phyloP scores from a whole-genome alignment of 2,113 vertebrate species.

The Nesoenas mayeri region DNA sequence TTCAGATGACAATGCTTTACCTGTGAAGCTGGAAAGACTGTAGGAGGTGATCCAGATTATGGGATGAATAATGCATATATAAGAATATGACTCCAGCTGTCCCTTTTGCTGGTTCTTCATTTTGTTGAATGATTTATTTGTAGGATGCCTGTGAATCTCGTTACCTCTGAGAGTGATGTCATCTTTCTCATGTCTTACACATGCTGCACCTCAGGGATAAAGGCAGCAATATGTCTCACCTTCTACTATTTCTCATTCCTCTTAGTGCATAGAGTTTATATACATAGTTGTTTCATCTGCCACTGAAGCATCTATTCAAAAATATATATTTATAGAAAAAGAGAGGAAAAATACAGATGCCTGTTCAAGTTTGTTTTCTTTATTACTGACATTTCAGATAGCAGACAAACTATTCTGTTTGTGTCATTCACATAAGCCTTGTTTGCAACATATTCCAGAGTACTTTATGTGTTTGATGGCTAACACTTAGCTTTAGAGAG shows the following conservation, averaged over 20 bases:
- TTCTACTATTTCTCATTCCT: background rate
- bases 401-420: background rate
- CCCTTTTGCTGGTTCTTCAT: background rate
- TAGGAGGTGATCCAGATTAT: background rate
- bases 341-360: background rate
- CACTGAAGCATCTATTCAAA: background rate
- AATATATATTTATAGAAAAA: background rate
- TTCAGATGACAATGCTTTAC: background rate
- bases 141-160: background rate
- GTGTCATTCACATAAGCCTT: background rate
- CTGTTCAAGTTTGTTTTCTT: background rate
- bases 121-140: conserved; percentile 44
- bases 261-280: background rate
- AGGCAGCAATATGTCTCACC: background rate
- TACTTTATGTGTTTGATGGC: background rate
- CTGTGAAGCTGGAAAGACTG: background rate
- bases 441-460: background rate
- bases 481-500: background rate
- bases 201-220: background rate
- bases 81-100: background rate
- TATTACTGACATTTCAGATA: background rate
- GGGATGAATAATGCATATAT: background rate
- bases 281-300: background rate
- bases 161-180: conserved; percentile 31
- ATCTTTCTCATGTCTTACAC: conserved; percentile 48